phyloP scores from a whole-genome alignment of 2,797 vertebrate genomes.

The Luscinia luscinia region DNA sequence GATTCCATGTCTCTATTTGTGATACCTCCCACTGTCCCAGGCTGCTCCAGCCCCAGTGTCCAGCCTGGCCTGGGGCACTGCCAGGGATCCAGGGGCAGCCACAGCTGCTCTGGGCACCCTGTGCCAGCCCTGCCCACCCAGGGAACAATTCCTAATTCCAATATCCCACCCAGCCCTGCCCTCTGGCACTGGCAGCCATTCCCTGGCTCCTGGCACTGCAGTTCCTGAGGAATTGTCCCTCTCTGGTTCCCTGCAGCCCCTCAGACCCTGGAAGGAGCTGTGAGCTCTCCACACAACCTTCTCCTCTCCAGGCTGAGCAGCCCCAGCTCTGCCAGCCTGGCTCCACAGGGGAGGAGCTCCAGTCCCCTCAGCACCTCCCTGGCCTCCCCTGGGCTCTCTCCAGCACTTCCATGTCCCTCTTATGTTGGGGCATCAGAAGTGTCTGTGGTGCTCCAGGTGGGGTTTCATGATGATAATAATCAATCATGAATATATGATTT shows the following conservation, averaged over 20 bases:
- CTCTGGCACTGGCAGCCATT: too few species aligned
- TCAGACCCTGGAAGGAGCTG: too few species aligned
- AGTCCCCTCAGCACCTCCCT: rapidly evolving
- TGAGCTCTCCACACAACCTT: background rate
- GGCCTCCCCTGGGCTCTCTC: background rate
- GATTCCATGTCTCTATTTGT: background rate
- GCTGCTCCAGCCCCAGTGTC: background rate
- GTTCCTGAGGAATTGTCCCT: too few species aligned
- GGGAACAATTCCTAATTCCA: too few species aligned
- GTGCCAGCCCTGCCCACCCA: background rate
- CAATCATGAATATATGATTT: rapidly evolving
- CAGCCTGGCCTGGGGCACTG: background rate
- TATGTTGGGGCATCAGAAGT: background rate
- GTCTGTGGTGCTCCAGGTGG: rapidly evolving
- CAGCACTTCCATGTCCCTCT: background rate
- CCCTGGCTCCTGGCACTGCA: too few species aligned
- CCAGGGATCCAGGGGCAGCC: background rate
- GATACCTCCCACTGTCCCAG: background rate
- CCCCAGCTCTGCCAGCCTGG: background rate
- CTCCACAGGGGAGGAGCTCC: background rate
- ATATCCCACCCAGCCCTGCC: too few species aligned
- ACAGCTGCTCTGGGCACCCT: too few species aligned
- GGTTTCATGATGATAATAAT: background rate
- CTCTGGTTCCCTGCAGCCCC: background rate
- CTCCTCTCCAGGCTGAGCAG: background rate